Percentiles rank a stretch among this genome's conserved stretches.
Conservation (phyloP, 2,113 vertebrate genomes). For the Macrotis lagotis region DNA sequence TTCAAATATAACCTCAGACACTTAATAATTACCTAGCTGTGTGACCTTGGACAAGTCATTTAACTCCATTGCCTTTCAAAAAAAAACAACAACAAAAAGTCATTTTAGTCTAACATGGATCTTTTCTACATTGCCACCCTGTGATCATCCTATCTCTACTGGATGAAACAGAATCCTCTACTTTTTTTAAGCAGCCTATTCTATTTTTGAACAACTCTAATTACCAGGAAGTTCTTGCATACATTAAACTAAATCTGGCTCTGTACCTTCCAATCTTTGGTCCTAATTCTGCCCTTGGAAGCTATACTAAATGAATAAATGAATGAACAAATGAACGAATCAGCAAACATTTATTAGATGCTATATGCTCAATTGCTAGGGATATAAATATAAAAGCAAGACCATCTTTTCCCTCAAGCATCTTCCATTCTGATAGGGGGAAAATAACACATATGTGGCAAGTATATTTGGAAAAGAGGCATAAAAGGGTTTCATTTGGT, state of each 20-base stretch:
- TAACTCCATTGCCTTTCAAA: too few relatives aligned
- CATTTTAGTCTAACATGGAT: neutral
- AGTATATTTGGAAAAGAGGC: neutral
- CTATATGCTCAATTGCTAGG: neutral
- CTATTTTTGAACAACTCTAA: neutral
- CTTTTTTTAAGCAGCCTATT: neutral
- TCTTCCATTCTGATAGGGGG: neutral
- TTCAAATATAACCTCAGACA: too few relatives aligned
- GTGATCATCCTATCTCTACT: too few relatives aligned
- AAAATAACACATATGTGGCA: neutral
- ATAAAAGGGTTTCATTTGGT: neutral
- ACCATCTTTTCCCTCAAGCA: neutral
- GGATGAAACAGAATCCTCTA: too few relatives aligned
- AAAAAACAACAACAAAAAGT: too few relatives aligned
- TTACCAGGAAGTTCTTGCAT: neutral
- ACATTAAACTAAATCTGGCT: neutral
- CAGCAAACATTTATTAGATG: neutral
- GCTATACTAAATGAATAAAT: neutral
- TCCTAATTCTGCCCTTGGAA: neutral
- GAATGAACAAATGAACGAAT: neutral
- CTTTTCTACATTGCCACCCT: neutral
- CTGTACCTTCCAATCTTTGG: neutral
- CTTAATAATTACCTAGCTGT: too few relatives aligned
- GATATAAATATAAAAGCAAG: neutral
- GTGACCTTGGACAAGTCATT: too few relatives aligned